These are phyloP conservation scores for Pygoscelis adeliae DNA, from an alignment of 2,113 vertebrate species.

Conservation along the genomic window DNA sequence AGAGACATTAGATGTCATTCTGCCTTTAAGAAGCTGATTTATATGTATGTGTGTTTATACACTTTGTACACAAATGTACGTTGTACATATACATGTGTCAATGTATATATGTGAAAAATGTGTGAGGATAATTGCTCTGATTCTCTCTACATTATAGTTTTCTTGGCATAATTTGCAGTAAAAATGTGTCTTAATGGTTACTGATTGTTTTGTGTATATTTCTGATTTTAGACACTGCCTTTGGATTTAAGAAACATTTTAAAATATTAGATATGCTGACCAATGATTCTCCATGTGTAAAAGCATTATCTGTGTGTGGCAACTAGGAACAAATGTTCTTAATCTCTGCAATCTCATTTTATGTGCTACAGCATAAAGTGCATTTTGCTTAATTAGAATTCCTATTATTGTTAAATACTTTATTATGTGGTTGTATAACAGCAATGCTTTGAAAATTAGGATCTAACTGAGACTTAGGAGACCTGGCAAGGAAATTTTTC, in stretches of 20 bases:
- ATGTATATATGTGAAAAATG: background rate
- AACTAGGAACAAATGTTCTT: background rate
- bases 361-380: background rate
- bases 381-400: background rate
- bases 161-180: background rate
- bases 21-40: background rate
- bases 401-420: background rate
- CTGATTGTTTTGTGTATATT: background rate
- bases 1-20: background rate
- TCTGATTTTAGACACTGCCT: background rate
- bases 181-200: background rate
- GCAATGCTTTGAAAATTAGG: background rate
- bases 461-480: background rate
- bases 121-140: background rate
- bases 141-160: background rate
- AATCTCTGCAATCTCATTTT: background rate
- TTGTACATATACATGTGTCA: background rate
- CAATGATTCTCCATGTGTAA: background rate
- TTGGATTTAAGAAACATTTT: background rate
- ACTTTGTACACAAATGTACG: background rate
- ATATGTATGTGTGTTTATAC: background rate
- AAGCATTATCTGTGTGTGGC: background rate
- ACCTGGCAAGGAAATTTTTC: background rate
- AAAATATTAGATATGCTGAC: background rate
- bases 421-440: background rate